These are phyloP conservation scores for Grantiella picta DNA, from an alignment of 2,113 vertebrate species.

Conservation along the genomic window DNA sequence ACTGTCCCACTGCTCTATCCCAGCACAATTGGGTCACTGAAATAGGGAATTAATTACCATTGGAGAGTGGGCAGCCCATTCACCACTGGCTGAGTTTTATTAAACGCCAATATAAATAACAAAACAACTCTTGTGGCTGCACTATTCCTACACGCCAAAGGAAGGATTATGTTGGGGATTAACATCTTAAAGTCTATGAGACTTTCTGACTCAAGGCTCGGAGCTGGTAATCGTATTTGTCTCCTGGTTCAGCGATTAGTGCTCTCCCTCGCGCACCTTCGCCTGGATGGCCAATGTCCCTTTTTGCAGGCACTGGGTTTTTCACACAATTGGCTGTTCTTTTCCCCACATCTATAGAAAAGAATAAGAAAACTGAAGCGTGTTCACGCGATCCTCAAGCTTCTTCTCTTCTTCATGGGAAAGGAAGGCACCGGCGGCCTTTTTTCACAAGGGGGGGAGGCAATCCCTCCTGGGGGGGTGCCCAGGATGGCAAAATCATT, in stretches of 20 bases:
- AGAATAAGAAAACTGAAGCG: slow-evolving; percentile 53
- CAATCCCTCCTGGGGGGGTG: not conserved
- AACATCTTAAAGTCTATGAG: slow-evolving; percentile 87
- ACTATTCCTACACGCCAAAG: slow-evolving; percentile 85
- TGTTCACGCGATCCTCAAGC: slow-evolving; percentile 51
- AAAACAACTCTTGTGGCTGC: slow-evolving; percentile 87
- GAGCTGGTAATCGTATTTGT: slow-evolving; percentile 86
- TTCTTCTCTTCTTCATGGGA: slow-evolving; percentile 65
- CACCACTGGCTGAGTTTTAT: slow-evolving; percentile 82
- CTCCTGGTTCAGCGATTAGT: slow-evolving; percentile 83
- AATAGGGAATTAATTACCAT: slow-evolving; percentile 89
- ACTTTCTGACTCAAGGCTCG: slow-evolving; percentile 87
- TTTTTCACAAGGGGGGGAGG: not conserved
- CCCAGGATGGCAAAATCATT: not conserved
- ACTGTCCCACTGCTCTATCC: slow-evolving; percentile 80
- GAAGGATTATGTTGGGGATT: slow-evolving; percentile 84
- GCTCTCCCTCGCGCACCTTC: slow-evolving; percentile 76
- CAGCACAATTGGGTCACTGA: slow-evolving; percentile 86
- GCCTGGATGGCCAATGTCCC: slow-evolving; percentile 74
- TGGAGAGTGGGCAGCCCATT: slow-evolving; percentile 85
- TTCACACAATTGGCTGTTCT: slow-evolving; percentile 69
- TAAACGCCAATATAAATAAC: slow-evolving; percentile 90
- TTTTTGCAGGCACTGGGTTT: slow-evolving; percentile 76
- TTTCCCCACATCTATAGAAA: slow-evolving; percentile 67
- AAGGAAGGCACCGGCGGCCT: slow-evolving; percentile 38